Percentiles rank a stretch among this genome's conserved stretches.
Evolutionary conservation across 1,140 invertebrate genomes (phyloP).

Genomic region (Rhyzopertha dominica): DNA sequence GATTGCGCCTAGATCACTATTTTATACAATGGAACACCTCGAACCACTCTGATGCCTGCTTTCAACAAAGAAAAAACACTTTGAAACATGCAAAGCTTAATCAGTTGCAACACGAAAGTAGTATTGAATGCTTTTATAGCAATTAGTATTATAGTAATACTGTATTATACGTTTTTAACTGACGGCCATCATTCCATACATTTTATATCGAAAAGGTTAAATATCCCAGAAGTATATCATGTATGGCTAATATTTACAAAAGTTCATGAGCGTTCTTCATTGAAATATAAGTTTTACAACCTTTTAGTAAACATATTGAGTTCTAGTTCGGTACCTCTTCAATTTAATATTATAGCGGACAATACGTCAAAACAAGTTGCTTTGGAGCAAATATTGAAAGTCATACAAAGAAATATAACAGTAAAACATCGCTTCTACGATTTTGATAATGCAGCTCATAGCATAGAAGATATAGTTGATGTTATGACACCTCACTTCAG

Average conservation of each 20-base stretch:
- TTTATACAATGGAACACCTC: too few species aligned
- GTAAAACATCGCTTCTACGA: constrained; percentile 54
- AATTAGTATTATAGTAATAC: background rate
- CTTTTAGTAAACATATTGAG: constrained; percentile 39
- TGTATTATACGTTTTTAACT: constrained; percentile 9
- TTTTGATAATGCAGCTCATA: constrained; percentile 55
- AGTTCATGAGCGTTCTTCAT: constrained; percentile 34
- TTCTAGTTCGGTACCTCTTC: constrained; percentile 48
- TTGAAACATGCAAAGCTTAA: too few species aligned
- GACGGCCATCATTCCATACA: background rate
- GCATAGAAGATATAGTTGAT: constrained; percentile 60
- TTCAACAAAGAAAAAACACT: too few species aligned
- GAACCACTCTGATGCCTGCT: too few species aligned
- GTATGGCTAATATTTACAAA: constrained; percentile 45
- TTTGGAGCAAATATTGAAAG: constrained; percentile 49
- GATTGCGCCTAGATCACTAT: too few species aligned
- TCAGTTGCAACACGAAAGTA: too few species aligned
- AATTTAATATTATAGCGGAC: constrained; percentile 67
- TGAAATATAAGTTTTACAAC: constrained; percentile 38
- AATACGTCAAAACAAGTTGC: constrained; percentile 57
- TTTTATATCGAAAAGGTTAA: background rate
- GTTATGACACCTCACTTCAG: constrained; percentile 72
- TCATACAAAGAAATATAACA: constrained; percentile 48
- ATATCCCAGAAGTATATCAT: constrained; percentile 30
- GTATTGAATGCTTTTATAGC: constrained; percentile 6